Conservation (phyloP, 2,797 vertebrate species). For the Chanos chanos region DNA sequence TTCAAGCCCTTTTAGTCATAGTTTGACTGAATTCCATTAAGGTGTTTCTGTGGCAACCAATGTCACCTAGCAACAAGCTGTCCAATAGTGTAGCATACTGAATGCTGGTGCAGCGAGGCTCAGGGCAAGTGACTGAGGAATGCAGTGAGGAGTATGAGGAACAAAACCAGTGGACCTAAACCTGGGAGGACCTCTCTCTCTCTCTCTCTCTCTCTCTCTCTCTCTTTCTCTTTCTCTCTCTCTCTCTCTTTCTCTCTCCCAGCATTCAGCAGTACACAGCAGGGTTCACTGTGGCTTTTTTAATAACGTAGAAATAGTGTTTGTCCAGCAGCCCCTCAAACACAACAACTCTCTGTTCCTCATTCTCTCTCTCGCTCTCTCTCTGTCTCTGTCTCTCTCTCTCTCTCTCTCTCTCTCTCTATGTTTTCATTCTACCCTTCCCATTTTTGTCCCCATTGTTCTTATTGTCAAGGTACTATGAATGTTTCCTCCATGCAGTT, state of each 20-base stretch:
- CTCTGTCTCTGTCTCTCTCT: no score
- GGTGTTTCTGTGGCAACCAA: constrained; percentile 68
- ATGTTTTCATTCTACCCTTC: no score
- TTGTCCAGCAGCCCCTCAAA: neutral
- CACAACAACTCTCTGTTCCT: no score
- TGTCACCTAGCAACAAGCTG: constrained; percentile 61
- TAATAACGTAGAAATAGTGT: constrained; percentile 17
- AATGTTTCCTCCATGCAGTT: no score
- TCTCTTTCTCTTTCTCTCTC: constrained; percentile 20
- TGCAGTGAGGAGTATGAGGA: constrained; percentile 29
- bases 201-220: neutral
- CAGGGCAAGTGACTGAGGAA: constrained; percentile 43
- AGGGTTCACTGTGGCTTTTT: constrained; percentile 9
- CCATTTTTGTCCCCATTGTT: no score
- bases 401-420: no score
- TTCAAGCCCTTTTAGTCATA: constrained; percentile 48
- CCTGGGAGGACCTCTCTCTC: constrained; percentile 14
- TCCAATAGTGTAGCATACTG: constrained; percentile 44
- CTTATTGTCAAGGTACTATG: no score
- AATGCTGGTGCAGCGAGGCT: constrained; percentile 1
- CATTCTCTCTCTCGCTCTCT: no score
- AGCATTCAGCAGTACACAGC: constrained; percentile 1
- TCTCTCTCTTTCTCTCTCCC: constrained; percentile 23
- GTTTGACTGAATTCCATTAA: constrained; percentile 53
- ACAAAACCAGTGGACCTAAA: constrained; percentile 40